Percentiles rank a stretch among this genome's conserved stretches.
These are phyloP conservation scores for Uropetala carovei DNA, from an alignment of 2,888 invertebrate species.

Conservation along the genomic window DNA sequence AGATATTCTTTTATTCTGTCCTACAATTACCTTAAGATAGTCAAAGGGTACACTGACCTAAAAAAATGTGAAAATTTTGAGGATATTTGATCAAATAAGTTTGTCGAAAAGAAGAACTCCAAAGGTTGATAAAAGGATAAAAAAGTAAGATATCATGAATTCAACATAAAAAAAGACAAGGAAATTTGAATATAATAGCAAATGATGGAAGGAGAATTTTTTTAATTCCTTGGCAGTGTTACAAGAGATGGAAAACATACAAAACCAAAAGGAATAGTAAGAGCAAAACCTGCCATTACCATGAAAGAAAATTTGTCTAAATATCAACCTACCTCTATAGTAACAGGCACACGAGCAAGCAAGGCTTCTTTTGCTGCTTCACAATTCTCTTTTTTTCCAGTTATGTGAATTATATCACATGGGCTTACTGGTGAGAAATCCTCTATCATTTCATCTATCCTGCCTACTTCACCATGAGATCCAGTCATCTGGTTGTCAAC, in stretches of 20 bases:
- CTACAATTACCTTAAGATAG: constrained; percentile 95
- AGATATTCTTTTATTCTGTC: constrained; percentile 92
- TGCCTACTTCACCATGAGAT: constrained; percentile 77
- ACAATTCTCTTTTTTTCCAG: constrained; percentile 92
- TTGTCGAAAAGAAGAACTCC: too few species aligned
- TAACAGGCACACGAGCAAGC: constrained; percentile 88
- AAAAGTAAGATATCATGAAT: too few species aligned
- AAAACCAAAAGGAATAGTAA: too few species aligned
- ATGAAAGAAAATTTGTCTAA: too few species aligned
- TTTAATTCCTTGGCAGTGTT: too few species aligned
- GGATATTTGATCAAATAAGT: too few species aligned
- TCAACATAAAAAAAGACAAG: too few species aligned
- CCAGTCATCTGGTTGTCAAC: constrained; percentile 70
- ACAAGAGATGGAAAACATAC: too few species aligned
- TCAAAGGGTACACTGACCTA: constrained; percentile 91
- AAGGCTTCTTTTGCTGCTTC: constrained; percentile 92
- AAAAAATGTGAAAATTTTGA: not conserved
- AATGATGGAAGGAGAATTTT: too few species aligned
- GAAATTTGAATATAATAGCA: too few species aligned
- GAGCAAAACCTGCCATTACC: too few species aligned
- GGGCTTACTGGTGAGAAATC: constrained; percentile 72
- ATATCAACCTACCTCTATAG: constrained; percentile 78
- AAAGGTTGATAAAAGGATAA: too few species aligned
- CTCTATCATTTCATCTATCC: constrained; percentile 72
- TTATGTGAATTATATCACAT: constrained; percentile 91